A percentile compares a stretch with the other conserved stretches of the same genome.
Conservation (phyloP, 2,113 vertebrate species). For the Geococcyx californianus region DNA sequence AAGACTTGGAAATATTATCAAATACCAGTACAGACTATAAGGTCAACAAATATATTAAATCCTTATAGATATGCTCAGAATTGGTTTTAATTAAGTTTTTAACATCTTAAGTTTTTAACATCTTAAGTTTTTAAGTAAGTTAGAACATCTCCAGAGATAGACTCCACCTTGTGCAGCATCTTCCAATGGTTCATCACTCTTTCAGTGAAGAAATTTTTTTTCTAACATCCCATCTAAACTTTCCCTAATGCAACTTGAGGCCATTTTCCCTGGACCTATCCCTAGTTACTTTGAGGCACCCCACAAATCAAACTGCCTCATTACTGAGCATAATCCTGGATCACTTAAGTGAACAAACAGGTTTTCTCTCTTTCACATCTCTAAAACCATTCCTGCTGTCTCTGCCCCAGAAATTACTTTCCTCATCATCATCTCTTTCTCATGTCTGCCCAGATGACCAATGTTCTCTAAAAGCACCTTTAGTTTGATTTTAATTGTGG, state of each 20-base stretch:
- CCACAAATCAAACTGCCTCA: neutral
- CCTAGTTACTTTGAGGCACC: neutral
- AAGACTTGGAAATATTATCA: neutral
- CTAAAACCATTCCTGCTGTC: neutral
- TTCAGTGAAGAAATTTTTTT: too few species aligned
- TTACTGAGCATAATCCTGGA: neutral
- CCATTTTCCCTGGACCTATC: too few species aligned
- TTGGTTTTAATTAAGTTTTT: neutral
- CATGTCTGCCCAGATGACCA: neutral
- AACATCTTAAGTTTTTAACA: neutral
- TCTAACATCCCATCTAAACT: too few species aligned
- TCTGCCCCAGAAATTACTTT: neutral
- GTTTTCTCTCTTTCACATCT: neutral
- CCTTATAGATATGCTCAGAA: neutral
- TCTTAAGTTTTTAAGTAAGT: neutral
- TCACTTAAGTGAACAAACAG: neutral
- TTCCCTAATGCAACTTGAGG: too few species aligned
- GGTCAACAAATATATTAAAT: constrained; percentile 28
- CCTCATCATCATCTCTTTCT: neutral
- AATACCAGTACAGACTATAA: neutral
- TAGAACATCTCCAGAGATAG: neutral
- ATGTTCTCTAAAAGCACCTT: neutral
- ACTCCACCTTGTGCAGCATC: too few species aligned
- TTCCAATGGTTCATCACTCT: too few species aligned
- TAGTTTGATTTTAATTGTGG: neutral